A percentile compares a stretch with the other conserved stretches of the same genome.
Conservation (phyloP, 1,140 invertebrate species). For the Odontomachus brunneus region DNA sequence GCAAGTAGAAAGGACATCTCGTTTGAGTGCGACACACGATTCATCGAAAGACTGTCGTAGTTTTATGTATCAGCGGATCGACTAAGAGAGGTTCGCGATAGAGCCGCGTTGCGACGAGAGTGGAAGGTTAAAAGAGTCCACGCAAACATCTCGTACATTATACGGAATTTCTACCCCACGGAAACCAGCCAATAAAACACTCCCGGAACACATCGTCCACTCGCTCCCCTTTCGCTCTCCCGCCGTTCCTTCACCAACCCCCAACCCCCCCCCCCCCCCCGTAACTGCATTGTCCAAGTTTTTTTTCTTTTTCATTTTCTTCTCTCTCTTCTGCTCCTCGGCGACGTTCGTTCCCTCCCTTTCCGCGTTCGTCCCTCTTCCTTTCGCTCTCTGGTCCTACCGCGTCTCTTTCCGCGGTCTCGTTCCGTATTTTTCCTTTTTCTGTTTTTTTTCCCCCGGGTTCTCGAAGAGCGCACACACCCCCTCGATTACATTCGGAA, state of each 20-base stretch:
- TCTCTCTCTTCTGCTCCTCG: neutral
- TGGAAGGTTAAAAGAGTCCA: conserved; percentile 75
- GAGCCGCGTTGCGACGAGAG: conserved; percentile 43
- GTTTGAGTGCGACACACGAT: too few relatives aligned
- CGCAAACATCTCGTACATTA: conserved; percentile 77
- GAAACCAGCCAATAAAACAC: conserved; percentile 84
- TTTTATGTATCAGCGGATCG: conserved; percentile 35
- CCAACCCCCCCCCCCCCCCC: too few relatives aligned
- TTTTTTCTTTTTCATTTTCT: conserved; percentile 75
- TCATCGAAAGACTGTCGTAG: conserved; percentile 6
- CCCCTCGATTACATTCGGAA: conserved; percentile 86
- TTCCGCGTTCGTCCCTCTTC: conserved; percentile 54
- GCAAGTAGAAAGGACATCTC: too few relatives aligned
- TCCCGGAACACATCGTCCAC: conserved; percentile 76
- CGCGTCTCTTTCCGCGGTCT: conserved; percentile 35
- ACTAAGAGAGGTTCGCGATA: conserved; percentile 38
- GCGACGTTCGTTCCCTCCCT: conserved; percentile 36
- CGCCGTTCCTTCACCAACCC: conserved; percentile 41
- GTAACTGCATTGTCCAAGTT: conserved; percentile 82
- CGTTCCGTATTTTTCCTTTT: conserved; percentile 70
- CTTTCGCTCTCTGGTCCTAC: conserved; percentile 55
- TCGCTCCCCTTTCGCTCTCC: conserved; percentile 69
- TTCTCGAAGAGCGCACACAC: conserved; percentile 78
- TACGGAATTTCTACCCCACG: conserved; percentile 82
- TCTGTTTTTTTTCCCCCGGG: conserved; percentile 8